A percentile compares a stretch with the other conserved stretches of the same genome.
These are phyloP conservation scores for Eremobia ochroleuca DNA, from an alignment of 2,888 invertebrate species.

Conservation along the genomic window DNA sequence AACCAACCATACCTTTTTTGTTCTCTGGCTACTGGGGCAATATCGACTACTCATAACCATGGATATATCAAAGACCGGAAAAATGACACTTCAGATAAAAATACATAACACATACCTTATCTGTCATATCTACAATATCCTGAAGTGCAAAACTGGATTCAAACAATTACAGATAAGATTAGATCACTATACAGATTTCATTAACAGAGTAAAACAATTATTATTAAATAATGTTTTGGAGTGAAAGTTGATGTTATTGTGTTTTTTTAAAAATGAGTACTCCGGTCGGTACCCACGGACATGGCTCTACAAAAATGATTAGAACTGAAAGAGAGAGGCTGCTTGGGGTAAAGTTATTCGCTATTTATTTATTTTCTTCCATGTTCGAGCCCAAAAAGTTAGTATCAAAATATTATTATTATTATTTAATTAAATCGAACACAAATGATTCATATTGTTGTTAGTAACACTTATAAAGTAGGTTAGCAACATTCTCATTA, in stretches of 20 bases:
- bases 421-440: too few species aligned
- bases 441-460: too few species aligned
- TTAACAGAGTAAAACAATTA: slow-evolving; percentile 36
- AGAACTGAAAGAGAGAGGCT: slow-evolving; percentile 58
- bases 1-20: background rate
- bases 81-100: slow-evolving; percentile 30
- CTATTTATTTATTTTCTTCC: slow-evolving; percentile 2
- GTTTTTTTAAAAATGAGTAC: slow-evolving; percentile 20
- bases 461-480: too few species aligned
- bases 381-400: background rate
- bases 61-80: slow-evolving; percentile 28
- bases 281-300: slow-evolving; percentile 32
- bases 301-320: slow-evolving; percentile 33
- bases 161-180: slow-evolving; percentile 39
- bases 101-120: slow-evolving; percentile 28
- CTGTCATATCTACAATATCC: slow-evolving; percentile 25
- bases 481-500: too few species aligned
- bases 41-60: background rate
- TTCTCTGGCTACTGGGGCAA: background rate
- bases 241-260: slow-evolving; percentile 11
- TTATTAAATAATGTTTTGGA: slow-evolving; percentile 15
- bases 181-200: slow-evolving; percentile 34
- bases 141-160: slow-evolving; percentile 41
- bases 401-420: too few species aligned
- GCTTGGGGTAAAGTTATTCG: slow-evolving; percentile 53